phyloP scores from a whole-genome alignment of 2,797 vertebrate genomes.

The Sandelia bainsii region DNA sequence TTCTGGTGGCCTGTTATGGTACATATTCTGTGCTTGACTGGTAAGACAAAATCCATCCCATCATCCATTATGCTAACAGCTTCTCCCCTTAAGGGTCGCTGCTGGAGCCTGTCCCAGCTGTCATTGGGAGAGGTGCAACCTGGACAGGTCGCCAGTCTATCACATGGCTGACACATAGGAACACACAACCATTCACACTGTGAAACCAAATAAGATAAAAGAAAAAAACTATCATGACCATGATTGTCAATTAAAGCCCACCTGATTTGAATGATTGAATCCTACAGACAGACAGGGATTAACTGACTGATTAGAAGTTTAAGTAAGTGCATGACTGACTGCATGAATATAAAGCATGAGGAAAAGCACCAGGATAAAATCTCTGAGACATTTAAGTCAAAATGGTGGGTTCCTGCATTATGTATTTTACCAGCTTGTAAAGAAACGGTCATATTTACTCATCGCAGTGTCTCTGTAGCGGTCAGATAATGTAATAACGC shows the following conservation, averaged over 20 bases:
- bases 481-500: conserved; percentile 34
- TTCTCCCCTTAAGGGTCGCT: too few species aligned
- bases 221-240: background rate
- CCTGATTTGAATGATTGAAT: background rate
- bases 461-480: background rate
- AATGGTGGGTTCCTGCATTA: conserved; percentile 64
- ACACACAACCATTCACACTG: too few species aligned
- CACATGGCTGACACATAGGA: too few species aligned
- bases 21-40: too few species aligned
- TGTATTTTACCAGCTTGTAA: conserved; percentile 28
- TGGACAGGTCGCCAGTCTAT: too few species aligned
- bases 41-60: too few species aligned
- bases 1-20: too few species aligned
- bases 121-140: too few species aligned
- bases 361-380: conserved; percentile 13
- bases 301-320: conserved; percentile 12
- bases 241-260: background rate
- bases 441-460: background rate
- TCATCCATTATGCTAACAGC: too few species aligned
- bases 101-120: too few species aligned
- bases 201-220: too few species aligned
- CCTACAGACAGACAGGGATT: background rate
- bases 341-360: conserved; percentile 9
- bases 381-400: conserved; percentile 45
- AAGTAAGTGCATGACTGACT: conserved; percentile 21